A percentile compares a stretch with the other conserved stretches of the same genome.
Conservation (phyloP, 2,888 invertebrate genomes). For the Aphrophora alni region DNA sequence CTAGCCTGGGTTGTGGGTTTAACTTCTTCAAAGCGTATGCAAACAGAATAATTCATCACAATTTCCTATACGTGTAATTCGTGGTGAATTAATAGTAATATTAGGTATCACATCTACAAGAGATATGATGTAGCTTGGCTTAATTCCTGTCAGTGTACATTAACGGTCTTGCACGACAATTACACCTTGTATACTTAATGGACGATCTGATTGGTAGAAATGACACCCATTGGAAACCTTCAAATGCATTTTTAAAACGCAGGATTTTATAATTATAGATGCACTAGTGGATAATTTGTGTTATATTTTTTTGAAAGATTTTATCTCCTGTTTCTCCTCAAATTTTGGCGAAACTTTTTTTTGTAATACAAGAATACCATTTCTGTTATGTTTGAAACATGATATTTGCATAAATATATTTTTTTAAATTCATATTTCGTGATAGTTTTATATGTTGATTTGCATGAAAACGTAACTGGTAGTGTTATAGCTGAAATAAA, state of each 20-base stretch:
- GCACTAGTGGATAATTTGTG: neutral
- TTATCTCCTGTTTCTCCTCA: no score
- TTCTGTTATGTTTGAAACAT: no score
- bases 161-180: neutral
- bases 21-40: no score
- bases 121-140: neutral
- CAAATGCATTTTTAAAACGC: neutral
- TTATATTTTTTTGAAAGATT: no score
- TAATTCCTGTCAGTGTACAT: neutral
- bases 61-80: neutral
- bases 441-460: no score
- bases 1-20: neutral
- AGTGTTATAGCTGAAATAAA: no score
- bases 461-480: no score
- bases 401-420: no score
- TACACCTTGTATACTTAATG: neutral
- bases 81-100: neutral
- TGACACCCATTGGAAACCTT: neutral
- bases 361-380: no score
- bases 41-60: no score
- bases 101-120: neutral
- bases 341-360: no score
- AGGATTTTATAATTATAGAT: neutral
- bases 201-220: neutral
- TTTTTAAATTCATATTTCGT: no score